Evolutionary conservation across 2,113 vertebrate species (phyloP).

Genomic region (Sylvietta virens): DNA sequence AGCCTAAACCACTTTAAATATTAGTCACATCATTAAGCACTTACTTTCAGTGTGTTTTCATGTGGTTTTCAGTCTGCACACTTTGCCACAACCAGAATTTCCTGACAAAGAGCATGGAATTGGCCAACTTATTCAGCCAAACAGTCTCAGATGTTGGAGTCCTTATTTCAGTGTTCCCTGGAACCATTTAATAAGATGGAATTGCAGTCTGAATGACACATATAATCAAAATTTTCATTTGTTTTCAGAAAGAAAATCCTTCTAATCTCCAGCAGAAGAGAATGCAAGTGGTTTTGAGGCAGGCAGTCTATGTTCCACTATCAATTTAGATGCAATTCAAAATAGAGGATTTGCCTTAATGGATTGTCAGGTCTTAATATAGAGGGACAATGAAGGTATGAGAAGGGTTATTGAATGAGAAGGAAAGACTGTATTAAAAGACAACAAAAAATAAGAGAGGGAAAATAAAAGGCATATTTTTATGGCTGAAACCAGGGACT

Average conservation of each 20-base stretch:
- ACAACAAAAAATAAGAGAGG: background rate
- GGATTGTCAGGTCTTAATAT: conserved; percentile 3
- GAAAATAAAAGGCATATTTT: background rate
- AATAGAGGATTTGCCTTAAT: conserved; percentile 46
- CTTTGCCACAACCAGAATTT: background rate
- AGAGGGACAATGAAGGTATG: background rate
- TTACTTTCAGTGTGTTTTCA: background rate
- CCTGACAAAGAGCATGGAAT: background rate
- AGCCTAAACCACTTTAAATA: background rate
- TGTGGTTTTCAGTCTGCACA: background rate
- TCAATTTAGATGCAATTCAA: conserved; percentile 13
- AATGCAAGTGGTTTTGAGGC: conserved; percentile 14
- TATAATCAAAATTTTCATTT: conserved; percentile 50
- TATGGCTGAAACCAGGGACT: background rate
- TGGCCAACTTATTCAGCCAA: conserved; percentile 11
- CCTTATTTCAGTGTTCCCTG: conserved; percentile 6
- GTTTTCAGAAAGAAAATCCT: conserved; percentile 11
- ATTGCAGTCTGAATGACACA: conserved; percentile 38
- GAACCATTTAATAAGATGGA: conserved; percentile 35
- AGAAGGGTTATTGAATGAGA: background rate
- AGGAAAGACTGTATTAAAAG: background rate
- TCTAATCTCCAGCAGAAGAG: conserved; percentile 14
- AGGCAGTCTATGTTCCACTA: background rate
- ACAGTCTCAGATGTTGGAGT: background rate
- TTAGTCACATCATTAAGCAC: background rate